These are phyloP conservation scores for Drosophila quinaria DNA, from an alignment of 2,888 invertebrate species.

Conservation along the genomic window DNA sequence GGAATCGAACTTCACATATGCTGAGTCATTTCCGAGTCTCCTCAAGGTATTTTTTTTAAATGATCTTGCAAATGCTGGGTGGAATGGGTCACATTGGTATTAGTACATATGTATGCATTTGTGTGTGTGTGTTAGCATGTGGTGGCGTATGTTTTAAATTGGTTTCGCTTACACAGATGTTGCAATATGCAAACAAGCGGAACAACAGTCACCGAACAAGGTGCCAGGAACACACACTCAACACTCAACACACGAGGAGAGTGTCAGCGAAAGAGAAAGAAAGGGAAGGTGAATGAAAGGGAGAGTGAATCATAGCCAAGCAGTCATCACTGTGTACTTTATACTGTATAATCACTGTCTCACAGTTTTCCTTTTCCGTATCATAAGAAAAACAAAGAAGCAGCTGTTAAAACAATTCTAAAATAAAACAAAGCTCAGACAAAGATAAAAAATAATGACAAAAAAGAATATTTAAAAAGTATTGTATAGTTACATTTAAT, in stretches of 20 bases:
- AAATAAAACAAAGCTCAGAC: constrained; percentile 11
- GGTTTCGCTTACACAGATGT: constrained; percentile 77
- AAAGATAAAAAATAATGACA: constrained; percentile 2
- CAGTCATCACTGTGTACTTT: constrained; percentile 12
- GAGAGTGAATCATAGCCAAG: constrained; percentile 29
- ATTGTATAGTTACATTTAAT: constrained; percentile 20
- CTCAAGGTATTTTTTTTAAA: too few relatives aligned
- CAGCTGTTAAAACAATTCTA: constrained; percentile 43
- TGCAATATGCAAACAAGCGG: constrained; percentile 77
- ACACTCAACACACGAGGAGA: constrained; percentile 1
- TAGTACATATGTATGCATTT: too few relatives aligned
- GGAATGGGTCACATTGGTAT: constrained; percentile 1
- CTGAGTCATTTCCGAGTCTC: too few relatives aligned
- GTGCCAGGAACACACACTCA: constrained; percentile 46
- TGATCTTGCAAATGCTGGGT: too few relatives aligned
- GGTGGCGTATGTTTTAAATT: constrained; percentile 72
- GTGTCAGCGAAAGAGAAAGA: background rate
- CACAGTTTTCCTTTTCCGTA: constrained; percentile 5
- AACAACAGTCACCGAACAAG: constrained; percentile 66
- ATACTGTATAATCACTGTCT: constrained; percentile 13
- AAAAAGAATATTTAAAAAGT: constrained; percentile 6
- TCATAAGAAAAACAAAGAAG: constrained; percentile 24
- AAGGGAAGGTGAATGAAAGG: background rate
- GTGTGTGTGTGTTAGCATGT: constrained; percentile 50
- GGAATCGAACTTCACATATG: too few relatives aligned